Base-by-base conservation (phyloP, 2,888 invertebrate genomes). In the Pomacea canaliculata region DNA sequence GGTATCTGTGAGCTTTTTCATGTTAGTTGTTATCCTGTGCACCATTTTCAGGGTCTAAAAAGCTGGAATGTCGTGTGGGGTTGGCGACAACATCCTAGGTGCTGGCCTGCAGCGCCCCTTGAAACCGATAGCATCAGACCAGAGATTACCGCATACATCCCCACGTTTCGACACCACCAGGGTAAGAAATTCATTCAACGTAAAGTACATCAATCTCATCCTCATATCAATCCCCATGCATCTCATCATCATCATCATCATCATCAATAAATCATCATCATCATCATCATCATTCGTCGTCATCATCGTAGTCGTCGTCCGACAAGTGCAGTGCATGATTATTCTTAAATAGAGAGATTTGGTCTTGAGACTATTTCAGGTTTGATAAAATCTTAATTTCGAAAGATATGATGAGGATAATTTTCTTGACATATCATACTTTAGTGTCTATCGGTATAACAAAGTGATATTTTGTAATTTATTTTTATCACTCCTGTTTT, bases 81-180 rank as follows among this genome's bases (percentile, higher is more conserved):
- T 0, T 84, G 84, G 83, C n/a, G 97, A 97, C 89, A 92, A 93
- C 49, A 93, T 94, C 84, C 92, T 96, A n/a, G n/a, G 7, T 97
- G 97, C 90, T 97, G 97, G 97, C 95, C 95, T 0, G 94, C 95
- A 0, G 95, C 95, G 0, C 93, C 92, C 71, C 94, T 94, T 1
- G 94, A 94, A 12, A 91, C 92, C 0, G n/a, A 92, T 93, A 10
- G n/a, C n/a, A n/a, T n/a, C 93, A 93, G 10, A 93, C 92, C 94
- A 95, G 88, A 92, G 92, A 82, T 97, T 97, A 89, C 96, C 96
- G 0, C 78, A 83, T 85, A 84, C 69, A 82, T 85, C 59, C 83
- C 59, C 83, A 84, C 60, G 83, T 13, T 85, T 85, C 76, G 82
- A 82, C 62, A 71, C 73, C 13, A 68, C 78, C n/a, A n/a, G n/a